phyloP scores from a whole-genome alignment of 2,797 vertebrate species.

The Callimico goeldii region DNA sequence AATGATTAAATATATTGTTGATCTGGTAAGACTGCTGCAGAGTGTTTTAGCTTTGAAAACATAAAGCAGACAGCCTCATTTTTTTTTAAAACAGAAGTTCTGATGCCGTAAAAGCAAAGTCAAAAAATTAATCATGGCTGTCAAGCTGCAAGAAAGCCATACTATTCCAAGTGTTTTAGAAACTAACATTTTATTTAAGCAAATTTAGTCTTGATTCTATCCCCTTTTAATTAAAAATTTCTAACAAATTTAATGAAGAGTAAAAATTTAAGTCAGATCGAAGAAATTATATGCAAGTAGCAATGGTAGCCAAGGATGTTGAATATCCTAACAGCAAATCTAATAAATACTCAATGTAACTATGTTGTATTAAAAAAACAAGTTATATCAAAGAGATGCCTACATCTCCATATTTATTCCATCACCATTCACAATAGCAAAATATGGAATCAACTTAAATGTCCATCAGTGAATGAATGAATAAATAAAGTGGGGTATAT shows the following conservation, averaged over 20 bases:
- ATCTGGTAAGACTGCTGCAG: not conserved
- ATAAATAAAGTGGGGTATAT: not conserved
- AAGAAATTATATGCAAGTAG: not conserved
- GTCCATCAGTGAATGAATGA: not conserved
- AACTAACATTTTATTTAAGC: not conserved
- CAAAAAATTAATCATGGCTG: not conserved
- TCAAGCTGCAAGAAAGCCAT: not conserved
- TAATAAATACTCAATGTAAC: not conserved
- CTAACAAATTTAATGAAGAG: not conserved
- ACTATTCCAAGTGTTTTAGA: not conserved
- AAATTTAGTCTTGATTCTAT: not conserved
- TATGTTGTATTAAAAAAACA: not conserved
- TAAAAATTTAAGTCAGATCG: not conserved
- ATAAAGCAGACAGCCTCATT: not conserved
- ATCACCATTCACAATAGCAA: not conserved
- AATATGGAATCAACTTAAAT: not conserved
- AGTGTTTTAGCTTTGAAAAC: not conserved
- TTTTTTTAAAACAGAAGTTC: not conserved
- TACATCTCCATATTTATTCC: not conserved
- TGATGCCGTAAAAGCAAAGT: not conserved
- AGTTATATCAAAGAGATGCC: not conserved
- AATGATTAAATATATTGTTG: not conserved
- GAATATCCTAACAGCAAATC: not conserved
- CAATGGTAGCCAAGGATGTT: not conserved
- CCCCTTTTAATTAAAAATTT: not conserved